Base-by-base conservation (phyloP, 2,113 vertebrate species). In the Meleagris gallopavo region DNA sequence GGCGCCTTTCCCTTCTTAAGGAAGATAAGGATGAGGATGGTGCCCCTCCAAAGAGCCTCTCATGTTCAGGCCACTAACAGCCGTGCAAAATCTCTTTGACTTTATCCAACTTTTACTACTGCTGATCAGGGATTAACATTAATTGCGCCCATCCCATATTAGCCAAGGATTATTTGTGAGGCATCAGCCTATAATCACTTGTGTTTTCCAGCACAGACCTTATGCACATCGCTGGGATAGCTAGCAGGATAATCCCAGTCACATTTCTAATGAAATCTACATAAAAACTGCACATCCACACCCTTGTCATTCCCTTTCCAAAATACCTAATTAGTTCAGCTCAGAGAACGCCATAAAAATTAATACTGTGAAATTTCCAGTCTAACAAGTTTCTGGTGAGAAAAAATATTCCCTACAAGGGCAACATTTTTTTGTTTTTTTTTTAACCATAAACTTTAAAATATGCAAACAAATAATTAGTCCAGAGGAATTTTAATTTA, bases 71-170 rank as follows among this genome's bases (percentile, higher is more conserved):
- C 83, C 84, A 88, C 77, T 46, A 78, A 71, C 50, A 86, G 73
- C 55, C 52, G 43, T 21, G 6, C 48, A 88, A 93, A 95, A 89
- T 61, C 75, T 62, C 61, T 27, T 52, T 83, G 82, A 66, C 78
- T 95, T 95, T 65, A 96, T 90, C 90, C 81, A 90, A 94, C 89
- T 97, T 92, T 86, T 80, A 95, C 88, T 91, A 50, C 93, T 66
- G 66, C 32, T 96, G 78, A 93, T 83, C 87, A 91, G 72, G 61
- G 90, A 96, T 97, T 96, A 95, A 80, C 46, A 30, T 90, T 86
- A 93, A 96, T 57, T 93, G 88, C 90, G 32, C 55, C 83, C 81
- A 80, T n/a, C 29, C n/a, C 25, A 8, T 61, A 90, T 89, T 84
- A 91, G 75, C 54, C 64, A 60, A 69, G 90, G 97, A 94, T 95